These are phyloP conservation scores for Leuciscus idus DNA, from an alignment of 2,113 vertebrate species.

Conservation along the genomic window DNA sequence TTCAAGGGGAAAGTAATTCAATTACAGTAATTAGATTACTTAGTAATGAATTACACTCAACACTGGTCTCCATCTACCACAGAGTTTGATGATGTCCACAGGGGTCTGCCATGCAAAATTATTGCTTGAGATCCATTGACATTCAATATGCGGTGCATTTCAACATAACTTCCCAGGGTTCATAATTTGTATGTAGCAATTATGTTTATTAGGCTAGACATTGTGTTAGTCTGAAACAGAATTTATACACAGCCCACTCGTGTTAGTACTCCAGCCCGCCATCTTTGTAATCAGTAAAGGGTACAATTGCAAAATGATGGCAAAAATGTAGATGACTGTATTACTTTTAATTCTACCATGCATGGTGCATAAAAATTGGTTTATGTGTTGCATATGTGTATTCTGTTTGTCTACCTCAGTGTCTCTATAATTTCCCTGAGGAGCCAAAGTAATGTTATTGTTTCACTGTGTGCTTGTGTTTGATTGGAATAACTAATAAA, in stretches of 20 bases:
- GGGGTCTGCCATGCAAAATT: background rate
- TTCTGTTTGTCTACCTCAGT: background rate
- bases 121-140: background rate
- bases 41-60: too few species aligned
- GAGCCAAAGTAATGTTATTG: background rate
- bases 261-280: background rate
- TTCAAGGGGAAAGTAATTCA: too few species aligned
- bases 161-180: background rate
- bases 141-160: background rate
- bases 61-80: background rate
- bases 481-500: background rate
- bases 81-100: background rate
- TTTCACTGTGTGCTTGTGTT: background rate
- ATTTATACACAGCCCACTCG: background rate
- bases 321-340: background rate
- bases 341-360: background rate
- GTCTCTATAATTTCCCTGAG: background rate
- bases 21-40: too few species aligned
- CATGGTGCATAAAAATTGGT: background rate
- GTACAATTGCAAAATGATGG: background rate
- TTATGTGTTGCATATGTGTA: constrained; percentile 2
- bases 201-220: background rate
- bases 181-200: background rate
- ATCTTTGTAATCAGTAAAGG: background rate
- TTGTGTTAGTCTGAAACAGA: background rate